Percentiles rank a stretch among this genome's conserved stretches.
Conservation (phyloP, 1,140 invertebrate species). For the Lasioglossum baleicum region DNA sequence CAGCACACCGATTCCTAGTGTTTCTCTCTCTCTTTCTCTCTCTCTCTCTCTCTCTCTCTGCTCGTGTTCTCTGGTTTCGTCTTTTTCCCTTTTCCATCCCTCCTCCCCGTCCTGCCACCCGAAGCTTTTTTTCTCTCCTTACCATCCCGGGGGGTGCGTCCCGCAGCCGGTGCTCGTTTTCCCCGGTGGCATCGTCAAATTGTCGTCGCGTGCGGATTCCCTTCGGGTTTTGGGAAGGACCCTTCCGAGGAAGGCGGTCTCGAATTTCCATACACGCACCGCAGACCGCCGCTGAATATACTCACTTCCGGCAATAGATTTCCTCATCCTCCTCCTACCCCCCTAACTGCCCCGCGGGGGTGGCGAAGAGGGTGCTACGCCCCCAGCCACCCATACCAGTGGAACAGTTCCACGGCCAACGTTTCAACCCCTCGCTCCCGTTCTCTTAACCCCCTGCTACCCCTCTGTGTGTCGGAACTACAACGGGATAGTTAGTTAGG, state of each 20-base stretch:
- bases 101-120: background rate
- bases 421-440: conserved; percentile 21
- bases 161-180: background rate
- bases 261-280: conserved; percentile 76
- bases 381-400: too few species aligned
- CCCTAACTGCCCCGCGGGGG: conserved; percentile 15
- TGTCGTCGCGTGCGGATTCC: conserved; percentile 66
- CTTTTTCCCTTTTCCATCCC: background rate
- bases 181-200: conserved; percentile 37
- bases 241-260: conserved; percentile 65
- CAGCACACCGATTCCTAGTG: background rate
- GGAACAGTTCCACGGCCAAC: background rate
- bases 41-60: too few species aligned
- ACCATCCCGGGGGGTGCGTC: background rate
- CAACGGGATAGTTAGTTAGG: conserved; percentile 74
- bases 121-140: too few species aligned
- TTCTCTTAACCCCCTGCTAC: background rate
- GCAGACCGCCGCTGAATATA: conserved; percentile 72
- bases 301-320: conserved; percentile 80
- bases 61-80: background rate
- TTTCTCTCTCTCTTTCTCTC: too few species aligned
- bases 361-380: too few species aligned
- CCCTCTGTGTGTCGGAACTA: conserved; percentile 55
- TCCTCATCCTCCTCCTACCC: conserved; percentile 58
- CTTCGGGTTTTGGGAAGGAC: conserved; percentile 58